These are phyloP conservation scores for Solea senegalensis DNA, from an alignment of 2,113 vertebrate genomes.

Conservation along the genomic window DNA sequence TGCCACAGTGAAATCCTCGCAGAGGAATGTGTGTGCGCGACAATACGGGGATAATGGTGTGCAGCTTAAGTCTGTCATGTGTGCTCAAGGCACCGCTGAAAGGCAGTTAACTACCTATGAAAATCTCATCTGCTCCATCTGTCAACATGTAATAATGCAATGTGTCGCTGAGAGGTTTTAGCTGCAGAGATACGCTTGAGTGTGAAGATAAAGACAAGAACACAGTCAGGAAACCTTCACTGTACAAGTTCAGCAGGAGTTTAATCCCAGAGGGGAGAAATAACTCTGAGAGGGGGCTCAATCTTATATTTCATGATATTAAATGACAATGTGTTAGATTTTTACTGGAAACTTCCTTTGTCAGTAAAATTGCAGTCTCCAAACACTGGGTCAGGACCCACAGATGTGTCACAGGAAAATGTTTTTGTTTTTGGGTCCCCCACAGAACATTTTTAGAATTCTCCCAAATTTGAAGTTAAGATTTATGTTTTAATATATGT, in stretches of 20 bases:
- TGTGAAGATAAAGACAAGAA: constrained; percentile 6
- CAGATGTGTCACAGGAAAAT: no score
- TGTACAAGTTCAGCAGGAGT: constrained; percentile 4
- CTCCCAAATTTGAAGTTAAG: no score
- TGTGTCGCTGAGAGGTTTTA: constrained; percentile 1
- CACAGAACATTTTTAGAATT: no score
- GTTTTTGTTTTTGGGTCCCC: no score
- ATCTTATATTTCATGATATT: no score
- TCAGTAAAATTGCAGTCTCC: no score
- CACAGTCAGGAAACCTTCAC: neutral
- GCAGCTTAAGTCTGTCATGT: constrained; percentile 23
- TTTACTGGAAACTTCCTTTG: no score
- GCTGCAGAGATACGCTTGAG: neutral
- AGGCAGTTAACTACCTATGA: constrained; percentile 22
- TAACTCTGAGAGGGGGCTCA: no score
- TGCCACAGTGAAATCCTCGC: constrained; percentile 1
- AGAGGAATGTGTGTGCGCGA: neutral
- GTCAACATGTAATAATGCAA: constrained; percentile 19
- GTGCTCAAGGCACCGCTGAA: constrained; percentile 25
- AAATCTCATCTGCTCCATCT: constrained; percentile 24
- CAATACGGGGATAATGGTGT: constrained; percentile 18
- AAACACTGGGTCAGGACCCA: no score
- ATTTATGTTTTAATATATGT: no score
- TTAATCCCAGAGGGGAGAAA: neutral
- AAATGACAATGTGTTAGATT: no score